Percentiles rank a stretch among this genome's conserved stretches.
phyloP scores from a whole-genome alignment of 2,113 vertebrate species.

The Phylloscopus trochiloides region DNA sequence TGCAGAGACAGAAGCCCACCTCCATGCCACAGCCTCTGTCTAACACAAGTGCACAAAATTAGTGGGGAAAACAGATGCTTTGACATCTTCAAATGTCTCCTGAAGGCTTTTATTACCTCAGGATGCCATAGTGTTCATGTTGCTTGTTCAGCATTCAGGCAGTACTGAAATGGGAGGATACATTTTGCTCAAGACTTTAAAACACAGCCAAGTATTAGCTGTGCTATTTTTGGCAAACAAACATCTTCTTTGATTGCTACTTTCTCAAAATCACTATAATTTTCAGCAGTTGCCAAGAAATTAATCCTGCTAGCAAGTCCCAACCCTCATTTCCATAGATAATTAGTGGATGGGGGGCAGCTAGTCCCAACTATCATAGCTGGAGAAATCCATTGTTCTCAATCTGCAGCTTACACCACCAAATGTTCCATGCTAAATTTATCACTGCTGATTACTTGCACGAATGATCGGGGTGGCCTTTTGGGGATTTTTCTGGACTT shows the following conservation, averaged over 20 bases:
- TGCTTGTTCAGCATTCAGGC: not conserved
- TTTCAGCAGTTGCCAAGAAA: constrained; percentile 35
- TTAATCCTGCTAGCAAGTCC: constrained; percentile 34
- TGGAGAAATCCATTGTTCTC: constrained; percentile 28
- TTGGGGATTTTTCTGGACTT: constrained; percentile 12
- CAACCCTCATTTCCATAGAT: constrained; percentile 15
- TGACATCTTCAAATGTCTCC: not conserved
- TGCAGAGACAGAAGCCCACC: not conserved
- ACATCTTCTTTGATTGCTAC: not conserved
- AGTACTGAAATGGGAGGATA: not conserved
- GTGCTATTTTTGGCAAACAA: constrained; percentile 23
- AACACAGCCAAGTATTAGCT: not conserved
- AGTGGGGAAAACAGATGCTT: not conserved
- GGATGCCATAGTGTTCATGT: not conserved
- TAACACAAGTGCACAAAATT: not conserved
- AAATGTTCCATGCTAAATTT: constrained; percentile 45
- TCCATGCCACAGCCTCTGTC: not conserved
- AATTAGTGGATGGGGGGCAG: constrained; percentile 3
- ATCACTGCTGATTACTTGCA: constrained; percentile 33
- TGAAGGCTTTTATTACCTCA: not conserved
- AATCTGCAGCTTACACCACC: not conserved
- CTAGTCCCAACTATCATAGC: not conserved
- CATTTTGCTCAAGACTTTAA: not conserved
- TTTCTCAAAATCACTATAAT: constrained; percentile 39
- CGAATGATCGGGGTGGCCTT: not conserved